Percentiles rank a stretch among this genome's conserved stretches.
These are phyloP conservation scores for Spondyliosoma cantharus DNA, from an alignment of 2,797 vertebrate genomes.

Conservation along the genomic window DNA sequence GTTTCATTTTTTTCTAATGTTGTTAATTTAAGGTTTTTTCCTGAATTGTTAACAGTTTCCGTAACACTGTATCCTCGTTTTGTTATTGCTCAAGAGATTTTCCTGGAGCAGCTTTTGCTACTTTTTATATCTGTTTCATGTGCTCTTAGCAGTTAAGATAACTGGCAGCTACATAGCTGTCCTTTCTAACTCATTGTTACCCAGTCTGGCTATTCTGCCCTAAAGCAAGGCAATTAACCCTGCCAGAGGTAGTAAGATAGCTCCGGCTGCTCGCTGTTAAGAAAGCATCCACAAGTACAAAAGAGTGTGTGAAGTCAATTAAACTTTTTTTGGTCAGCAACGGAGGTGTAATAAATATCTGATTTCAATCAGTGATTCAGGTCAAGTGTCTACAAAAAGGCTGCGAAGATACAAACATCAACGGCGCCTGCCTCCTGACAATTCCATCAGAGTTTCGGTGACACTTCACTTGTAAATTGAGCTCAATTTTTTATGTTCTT, in stretches of 20 bases:
- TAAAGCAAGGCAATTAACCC: slow-evolving; percentile 71
- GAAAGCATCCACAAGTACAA: slow-evolving; percentile 39
- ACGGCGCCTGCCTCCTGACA: slow-evolving; percentile 29
- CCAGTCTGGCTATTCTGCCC: slow-evolving; percentile 56
- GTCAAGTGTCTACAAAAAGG: slow-evolving; percentile 63
- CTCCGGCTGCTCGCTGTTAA: slow-evolving; percentile 20
- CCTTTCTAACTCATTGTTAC: slow-evolving; percentile 57
- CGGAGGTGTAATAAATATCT: slow-evolving; percentile 64
- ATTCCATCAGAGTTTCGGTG: slow-evolving; percentile 32
- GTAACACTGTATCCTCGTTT: slow-evolving; percentile 43
- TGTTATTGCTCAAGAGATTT: slow-evolving; percentile 35
- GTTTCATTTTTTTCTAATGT: not conserved
- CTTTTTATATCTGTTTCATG: slow-evolving; percentile 61
- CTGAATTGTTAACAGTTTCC: slow-evolving; percentile 14
- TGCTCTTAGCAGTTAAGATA: slow-evolving; percentile 61
- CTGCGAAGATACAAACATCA: slow-evolving; percentile 48
- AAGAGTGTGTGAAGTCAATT: slow-evolving; percentile 64
- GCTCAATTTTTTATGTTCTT: slow-evolving; percentile 23
- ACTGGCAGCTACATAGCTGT: slow-evolving; percentile 53
- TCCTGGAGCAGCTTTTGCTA: slow-evolving; percentile 25
- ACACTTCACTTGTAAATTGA: slow-evolving; percentile 35
- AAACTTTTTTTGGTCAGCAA: slow-evolving; percentile 61
- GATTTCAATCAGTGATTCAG: slow-evolving; percentile 64
- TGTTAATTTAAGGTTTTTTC: slow-evolving; percentile 16
- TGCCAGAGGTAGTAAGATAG: slow-evolving; percentile 62